Base-by-base conservation (phyloP, 2,888 invertebrate species). In the Chydorus sphaericus region DNA sequence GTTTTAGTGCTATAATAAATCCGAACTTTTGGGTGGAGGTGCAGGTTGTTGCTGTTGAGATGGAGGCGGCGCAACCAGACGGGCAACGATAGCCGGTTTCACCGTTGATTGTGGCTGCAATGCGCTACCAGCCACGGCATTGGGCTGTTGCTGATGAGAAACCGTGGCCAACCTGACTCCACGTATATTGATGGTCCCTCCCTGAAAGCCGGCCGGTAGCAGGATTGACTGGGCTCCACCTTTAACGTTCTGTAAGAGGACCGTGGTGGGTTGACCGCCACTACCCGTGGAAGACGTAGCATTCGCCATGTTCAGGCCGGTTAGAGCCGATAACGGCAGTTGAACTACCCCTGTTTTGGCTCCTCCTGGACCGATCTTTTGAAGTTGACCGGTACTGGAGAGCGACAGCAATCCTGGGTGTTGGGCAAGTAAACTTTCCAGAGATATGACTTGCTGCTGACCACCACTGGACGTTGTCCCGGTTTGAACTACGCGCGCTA, bases 161-260 rank as follows among this genome's bases (percentile, higher is more conserved):
- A 52, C 31, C 3, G 31, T 36, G 23, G 52, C 52, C 20, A 52
- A 16, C 26, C 49, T 48, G 1, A 55, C 31, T 14, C 48, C 33
- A 11, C 55, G 55, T 33, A 80, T 72, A 65, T 79, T 79, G 57
- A 79, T 71, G 28, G 77, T 72, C 3, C 75, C 75, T 23, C 77
- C 76, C 67, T 77, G 77, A 65, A 79, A 76, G 33, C 75, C 76
- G 8, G 77, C 75, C n/a, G 79, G 78, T 56, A 80, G 67, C 56
- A 79, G 68, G 60, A 80, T 76, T 66, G 79, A 79, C 61, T 75
- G 75, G n/a, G 64, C 60, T n/a, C 44, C 44, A 3, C 63, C 64
- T 55, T 49, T 48, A 11, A 55, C 48, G 5, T 62, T 62, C 58
- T 66, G 67, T 51, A 66, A 65, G 30, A 66, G 57, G 6, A 67